Percentiles rank a stretch among this genome's conserved stretches.
Evolutionary conservation across 2,888 invertebrate genomes (phyloP).

Genomic region (Sycophila texana): DNA sequence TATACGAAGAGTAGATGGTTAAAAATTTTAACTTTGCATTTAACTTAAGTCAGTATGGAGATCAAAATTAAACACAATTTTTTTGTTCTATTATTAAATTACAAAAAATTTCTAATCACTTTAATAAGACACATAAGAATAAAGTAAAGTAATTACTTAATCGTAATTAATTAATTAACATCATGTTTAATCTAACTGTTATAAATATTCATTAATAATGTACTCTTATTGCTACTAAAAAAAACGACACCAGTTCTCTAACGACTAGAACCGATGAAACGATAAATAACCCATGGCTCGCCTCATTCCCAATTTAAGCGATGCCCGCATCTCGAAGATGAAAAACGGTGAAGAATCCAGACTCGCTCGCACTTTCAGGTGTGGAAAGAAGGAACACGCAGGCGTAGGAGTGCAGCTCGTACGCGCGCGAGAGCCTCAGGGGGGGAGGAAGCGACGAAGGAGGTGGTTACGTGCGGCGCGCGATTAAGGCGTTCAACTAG

Average conservation of each 20-base stretch:
- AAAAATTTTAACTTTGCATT: too few species aligned
- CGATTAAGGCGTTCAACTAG: conserved; percentile 72
- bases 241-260: not conserved
- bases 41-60: too few species aligned
- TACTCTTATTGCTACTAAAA: not conserved
- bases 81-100: too few species aligned
- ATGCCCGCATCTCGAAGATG: not conserved
- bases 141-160: too few species aligned
- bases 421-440: conserved; percentile 39
- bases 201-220: too few species aligned
- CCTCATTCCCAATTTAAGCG: not conserved
- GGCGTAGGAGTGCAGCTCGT: not conserved
- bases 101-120: too few species aligned
- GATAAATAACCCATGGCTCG: not conserved
- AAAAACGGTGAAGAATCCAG: not conserved
- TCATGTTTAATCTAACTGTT: too few species aligned
- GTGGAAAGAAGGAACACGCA: not conserved
- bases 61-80: too few species aligned
- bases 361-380: not conserved
- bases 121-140: too few species aligned
- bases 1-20: too few species aligned
- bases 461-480: conserved; percentile 52
- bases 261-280: not conserved
- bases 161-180: too few species aligned
- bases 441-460: conserved; percentile 62